These are phyloP conservation scores for Phrynocephalus versicolor DNA, from an alignment of 2,113 vertebrate genomes.

Conservation along the genomic window DNA sequence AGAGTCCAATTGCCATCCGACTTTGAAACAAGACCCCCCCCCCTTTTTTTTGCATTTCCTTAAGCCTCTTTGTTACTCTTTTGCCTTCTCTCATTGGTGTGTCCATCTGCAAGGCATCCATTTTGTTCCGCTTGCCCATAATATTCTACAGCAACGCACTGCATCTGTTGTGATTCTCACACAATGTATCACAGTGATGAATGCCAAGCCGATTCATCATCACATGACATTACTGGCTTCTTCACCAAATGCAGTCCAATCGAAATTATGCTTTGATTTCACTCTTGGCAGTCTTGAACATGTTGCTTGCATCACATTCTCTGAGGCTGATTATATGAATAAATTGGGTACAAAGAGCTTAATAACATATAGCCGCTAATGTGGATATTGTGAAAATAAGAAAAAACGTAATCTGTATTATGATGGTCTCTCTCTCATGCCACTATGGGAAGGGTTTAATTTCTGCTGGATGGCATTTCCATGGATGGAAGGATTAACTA, in stretches of 20 bases:
- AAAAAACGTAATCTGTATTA: conserved; percentile 29
- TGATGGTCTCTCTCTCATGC: conserved; percentile 44
- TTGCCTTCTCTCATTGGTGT: conserved; percentile 39
- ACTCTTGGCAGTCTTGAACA: conserved; percentile 51
- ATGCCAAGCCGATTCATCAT: conserved; percentile 54
- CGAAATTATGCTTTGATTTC: conserved; percentile 54
- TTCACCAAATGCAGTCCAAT: conserved; percentile 47
- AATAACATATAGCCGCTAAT: conserved; percentile 17
- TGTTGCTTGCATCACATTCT: conserved; percentile 62
- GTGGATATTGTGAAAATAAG: conserved; percentile 34
- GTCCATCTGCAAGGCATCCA: conserved; percentile 52
- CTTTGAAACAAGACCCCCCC: conserved; percentile 66
- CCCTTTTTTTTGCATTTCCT: conserved; percentile 21
- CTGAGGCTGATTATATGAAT: conserved; percentile 52
- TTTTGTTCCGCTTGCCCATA: conserved; percentile 52
- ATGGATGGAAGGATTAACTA: conserved; percentile 34
- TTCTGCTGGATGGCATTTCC: conserved; percentile 34
- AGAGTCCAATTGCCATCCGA: conserved; percentile 62
- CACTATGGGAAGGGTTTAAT: conserved; percentile 26
- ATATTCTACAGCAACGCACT: conserved; percentile 45
- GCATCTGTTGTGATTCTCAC: conserved; percentile 40
- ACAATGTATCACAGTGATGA: conserved; percentile 49
- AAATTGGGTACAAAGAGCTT: conserved; percentile 17
- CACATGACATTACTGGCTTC: conserved; percentile 56
- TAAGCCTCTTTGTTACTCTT: conserved; percentile 46